A percentile compares a stretch with the other conserved stretches of the same genome.
These are phyloP conservation scores for Drosophila atripex DNA, from an alignment of 2,888 invertebrate species.

Conservation along the genomic window DNA sequence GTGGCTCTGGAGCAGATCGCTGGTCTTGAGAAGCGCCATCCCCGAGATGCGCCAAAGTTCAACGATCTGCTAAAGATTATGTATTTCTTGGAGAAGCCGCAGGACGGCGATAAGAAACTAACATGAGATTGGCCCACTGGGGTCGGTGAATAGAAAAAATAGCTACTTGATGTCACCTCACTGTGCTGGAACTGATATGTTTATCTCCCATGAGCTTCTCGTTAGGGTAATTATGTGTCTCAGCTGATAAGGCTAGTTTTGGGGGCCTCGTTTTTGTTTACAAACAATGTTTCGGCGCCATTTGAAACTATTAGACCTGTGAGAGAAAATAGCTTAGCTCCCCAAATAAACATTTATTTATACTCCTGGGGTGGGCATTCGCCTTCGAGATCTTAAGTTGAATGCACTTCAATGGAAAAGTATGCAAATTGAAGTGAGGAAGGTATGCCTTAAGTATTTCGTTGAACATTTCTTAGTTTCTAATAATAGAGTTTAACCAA, in stretches of 20 bases:
- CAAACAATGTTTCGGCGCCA: conserved; percentile 24
- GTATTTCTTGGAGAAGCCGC: conserved; percentile 42
- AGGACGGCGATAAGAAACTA: conserved; percentile 19
- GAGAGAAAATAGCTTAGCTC: conserved; percentile 2
- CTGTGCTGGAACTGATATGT: conserved; percentile 24
- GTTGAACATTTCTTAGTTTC: too few relatives aligned
- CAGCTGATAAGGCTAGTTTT: conserved; percentile 16
- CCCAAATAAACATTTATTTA: conserved; percentile 3
- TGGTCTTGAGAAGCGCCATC: conserved; percentile 61
- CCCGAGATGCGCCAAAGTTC: conserved; percentile 58
- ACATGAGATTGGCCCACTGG: conserved; percentile 15
- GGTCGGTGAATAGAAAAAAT: conserved; percentile 23
- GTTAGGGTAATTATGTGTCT: conserved; percentile 23
- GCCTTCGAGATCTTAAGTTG: neutral
- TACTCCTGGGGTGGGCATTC: conserved; percentile 1
- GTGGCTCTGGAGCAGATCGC: conserved; percentile 64
- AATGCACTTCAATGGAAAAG: neutral
- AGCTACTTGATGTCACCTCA: conserved; percentile 22
- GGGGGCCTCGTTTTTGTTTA: conserved; percentile 14
- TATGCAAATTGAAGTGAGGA: too few relatives aligned
- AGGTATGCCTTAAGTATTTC: too few relatives aligned
- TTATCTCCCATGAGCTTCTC: conserved; percentile 24
- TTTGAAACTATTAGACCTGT: conserved; percentile 4
- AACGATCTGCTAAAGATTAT: conserved; percentile 60
- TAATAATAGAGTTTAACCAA: too few relatives aligned